A percentile compares a stretch with the other conserved stretches of the same genome.
Evolutionary conservation across 1,140 invertebrate species (phyloP).

Genomic region (Heliconius hewitsoni): DNA sequence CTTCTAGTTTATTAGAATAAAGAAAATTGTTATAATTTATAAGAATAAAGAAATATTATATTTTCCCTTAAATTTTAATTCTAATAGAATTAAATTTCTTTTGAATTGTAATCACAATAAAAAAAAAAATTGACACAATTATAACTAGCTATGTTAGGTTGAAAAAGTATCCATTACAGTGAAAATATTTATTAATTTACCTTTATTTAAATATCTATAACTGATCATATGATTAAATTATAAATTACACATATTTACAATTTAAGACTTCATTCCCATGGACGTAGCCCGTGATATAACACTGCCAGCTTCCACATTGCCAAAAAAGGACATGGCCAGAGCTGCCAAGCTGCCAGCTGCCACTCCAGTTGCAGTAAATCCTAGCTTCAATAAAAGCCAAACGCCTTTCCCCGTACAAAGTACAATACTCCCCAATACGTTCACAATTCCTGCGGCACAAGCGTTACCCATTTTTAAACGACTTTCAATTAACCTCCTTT

Average conservation of each 20-base stretch:
- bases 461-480: slow-evolving; percentile 33
- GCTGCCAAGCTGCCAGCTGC: slow-evolving; percentile 44
- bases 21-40: too few species aligned
- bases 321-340: slow-evolving; percentile 41
- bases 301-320: slow-evolving; percentile 43
- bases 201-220: not conserved
- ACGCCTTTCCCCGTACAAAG: slow-evolving; percentile 45
- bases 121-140: too few species aligned
- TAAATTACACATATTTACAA: not conserved
- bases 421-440: slow-evolving; percentile 38
- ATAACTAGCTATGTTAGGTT: too few species aligned
- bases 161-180: too few species aligned
- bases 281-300: slow-evolving; percentile 44
- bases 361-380: slow-evolving; percentile 38
- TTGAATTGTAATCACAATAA: too few species aligned
- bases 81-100: too few species aligned
- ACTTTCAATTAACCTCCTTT: too few species aligned
- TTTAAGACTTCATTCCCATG: slow-evolving; percentile 38
- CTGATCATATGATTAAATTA: not conserved
- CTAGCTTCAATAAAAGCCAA: slow-evolving; percentile 43
- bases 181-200: too few species aligned
- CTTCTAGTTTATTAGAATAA: too few species aligned
- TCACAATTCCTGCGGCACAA: slow-evolving; percentile 36
- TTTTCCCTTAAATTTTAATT: too few species aligned
- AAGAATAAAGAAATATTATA: too few species aligned